Base-by-base conservation (phyloP, 2,113 vertebrate species). In the Archocentrus centrarchus region DNA sequence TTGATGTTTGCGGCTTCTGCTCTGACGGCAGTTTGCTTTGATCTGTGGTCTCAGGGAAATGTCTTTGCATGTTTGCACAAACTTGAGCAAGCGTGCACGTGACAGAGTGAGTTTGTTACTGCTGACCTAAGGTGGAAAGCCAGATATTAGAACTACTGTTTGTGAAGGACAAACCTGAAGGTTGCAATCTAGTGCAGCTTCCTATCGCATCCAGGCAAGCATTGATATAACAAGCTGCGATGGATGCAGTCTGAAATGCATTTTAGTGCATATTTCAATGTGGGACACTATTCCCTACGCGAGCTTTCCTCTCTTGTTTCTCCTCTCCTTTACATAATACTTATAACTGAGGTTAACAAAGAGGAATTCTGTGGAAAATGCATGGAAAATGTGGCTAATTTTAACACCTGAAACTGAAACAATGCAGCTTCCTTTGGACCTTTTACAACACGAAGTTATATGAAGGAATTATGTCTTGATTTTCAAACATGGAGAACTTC, bases 91-190 rank as follows among this genome's bases (percentile, higher is more conserved):
- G 57, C 53, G 32, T 61, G 85, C 55, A 18, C 20, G 57, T 15
- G 64, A 77, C 32, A 1, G 59, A 59, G 63, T 39, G 75, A 47
- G 62, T 82, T 85, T 87, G 47, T 77, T 86, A 75, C 63, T 39
- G 13, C 13, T 24, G 85, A 91, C 81, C 83, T 70, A 57, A 20
- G 55, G 79, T 82, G 64, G 27, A 68, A 77, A 59, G 77, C 59
- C 7, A 79, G 88, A 88, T 89, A 91, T 91, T 91, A 86, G 58
- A 88, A 86, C 81, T 68, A 85, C 90, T 93, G 92, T 91, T 91
- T 90, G 80, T 87, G 85, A 92, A 94, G 91, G 87, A 83, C 91
- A 79, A 87, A 86, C 75, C 44, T 24, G 81, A 90, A 91, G 93
- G 91, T 91, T 87, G 89, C 66, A 39, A 75, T 78, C 37, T 81